Conservation (phyloP, 2,888 invertebrate genomes). For the Philaethria dido region DNA sequence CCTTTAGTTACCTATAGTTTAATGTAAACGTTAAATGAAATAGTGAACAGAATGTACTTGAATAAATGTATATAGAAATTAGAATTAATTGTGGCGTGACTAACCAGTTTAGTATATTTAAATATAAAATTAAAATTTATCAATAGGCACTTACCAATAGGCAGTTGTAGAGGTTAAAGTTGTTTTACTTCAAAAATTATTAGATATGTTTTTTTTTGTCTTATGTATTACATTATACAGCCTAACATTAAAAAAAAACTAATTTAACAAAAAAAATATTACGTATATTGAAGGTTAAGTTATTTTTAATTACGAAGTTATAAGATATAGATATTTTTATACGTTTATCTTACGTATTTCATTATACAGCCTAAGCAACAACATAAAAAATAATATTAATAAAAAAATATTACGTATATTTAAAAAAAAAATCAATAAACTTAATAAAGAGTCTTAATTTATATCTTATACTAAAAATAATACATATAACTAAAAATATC, state of each 20-base stretch:
- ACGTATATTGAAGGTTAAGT: too few relatives aligned
- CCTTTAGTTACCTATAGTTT: conserved; percentile 11
- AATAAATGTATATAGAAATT: background rate
- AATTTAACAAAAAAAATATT: too few relatives aligned
- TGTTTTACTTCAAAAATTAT: background rate
- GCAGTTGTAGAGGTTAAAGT: background rate
- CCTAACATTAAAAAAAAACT: background rate
- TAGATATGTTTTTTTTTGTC: background rate
- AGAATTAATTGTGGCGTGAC: background rate
- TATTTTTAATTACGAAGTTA: too few relatives aligned
- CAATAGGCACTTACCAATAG: background rate
- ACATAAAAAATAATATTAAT: background rate
- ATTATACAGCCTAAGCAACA: background rate
- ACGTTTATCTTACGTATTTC: too few relatives aligned
- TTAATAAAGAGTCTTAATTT: too few relatives aligned
- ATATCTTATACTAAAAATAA: background rate
- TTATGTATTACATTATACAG: background rate
- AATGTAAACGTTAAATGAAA: conserved; percentile 16
- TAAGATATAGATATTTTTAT: too few relatives aligned
- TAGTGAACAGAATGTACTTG: conserved; percentile 5
- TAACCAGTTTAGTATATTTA: background rate
- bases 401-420: background rate
- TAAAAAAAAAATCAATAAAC: too few relatives aligned
- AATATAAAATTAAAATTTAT: background rate
- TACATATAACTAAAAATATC: background rate